Evolutionary conservation across 2,888 invertebrate genomes (phyloP).

Genomic region (Lacanobia wlatinum): DNA sequence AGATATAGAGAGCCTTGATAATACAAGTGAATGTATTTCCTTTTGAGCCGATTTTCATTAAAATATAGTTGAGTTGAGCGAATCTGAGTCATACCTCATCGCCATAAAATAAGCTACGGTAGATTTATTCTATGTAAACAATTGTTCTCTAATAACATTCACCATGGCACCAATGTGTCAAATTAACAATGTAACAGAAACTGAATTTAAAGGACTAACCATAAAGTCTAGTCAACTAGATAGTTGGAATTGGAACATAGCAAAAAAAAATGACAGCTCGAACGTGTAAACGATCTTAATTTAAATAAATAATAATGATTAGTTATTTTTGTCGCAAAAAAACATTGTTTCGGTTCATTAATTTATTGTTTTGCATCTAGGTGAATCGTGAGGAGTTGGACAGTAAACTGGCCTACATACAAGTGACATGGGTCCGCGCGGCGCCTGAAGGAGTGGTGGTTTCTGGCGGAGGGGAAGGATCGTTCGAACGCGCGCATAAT

Average conservation of each 20-base stretch:
- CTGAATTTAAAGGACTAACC: conserved; percentile 24
- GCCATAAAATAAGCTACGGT: conserved; percentile 38
- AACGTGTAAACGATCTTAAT: conserved; percentile 24
- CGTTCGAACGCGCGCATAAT: conserved; percentile 97
- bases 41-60: conserved; percentile 10
- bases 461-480: conserved; percentile 92
- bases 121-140: conserved; percentile 30
- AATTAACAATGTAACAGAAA: conserved; percentile 32
- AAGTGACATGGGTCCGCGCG: conserved; percentile 98
- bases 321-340: neutral
- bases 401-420: conserved; percentile 96
- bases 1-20: neutral
- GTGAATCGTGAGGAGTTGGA: conserved; percentile 95
- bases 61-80: neutral
- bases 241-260: conserved; percentile 19
- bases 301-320: conserved; percentile 40
- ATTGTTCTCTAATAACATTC: conserved; percentile 42
- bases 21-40: conserved; percentile 6
- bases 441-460: conserved; percentile 96
- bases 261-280: conserved; percentile 33
- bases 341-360: conserved; percentile 13
- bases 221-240: conserved; percentile 16
- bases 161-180: conserved; percentile 52
- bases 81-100: conserved; percentile 7
- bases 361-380: conserved; percentile 77